Evolutionary conservation across 2,888 invertebrate species (phyloP).

Genomic region (Cremastobaeus sp.): DNA sequence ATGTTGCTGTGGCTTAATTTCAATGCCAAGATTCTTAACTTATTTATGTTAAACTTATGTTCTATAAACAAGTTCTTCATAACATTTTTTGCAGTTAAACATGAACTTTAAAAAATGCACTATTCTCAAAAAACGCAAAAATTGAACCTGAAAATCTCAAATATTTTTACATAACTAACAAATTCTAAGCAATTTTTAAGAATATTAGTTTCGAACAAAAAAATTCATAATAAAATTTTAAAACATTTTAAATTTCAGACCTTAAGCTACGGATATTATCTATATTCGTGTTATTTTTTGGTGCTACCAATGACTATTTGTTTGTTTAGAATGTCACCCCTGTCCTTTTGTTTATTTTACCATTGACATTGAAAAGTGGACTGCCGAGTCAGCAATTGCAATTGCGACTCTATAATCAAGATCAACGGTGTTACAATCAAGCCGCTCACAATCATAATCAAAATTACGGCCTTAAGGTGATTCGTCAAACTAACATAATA

Average conservation of each 20-base stretch:
- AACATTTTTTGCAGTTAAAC: too few relatives aligned
- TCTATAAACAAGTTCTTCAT: too few relatives aligned
- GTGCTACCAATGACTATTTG: conserved; percentile 3
- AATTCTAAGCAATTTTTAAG: too few relatives aligned
- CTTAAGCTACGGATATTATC: neutral
- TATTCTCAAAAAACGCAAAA: too few relatives aligned
- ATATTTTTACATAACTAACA: too few relatives aligned
- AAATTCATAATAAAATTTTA: too few relatives aligned
- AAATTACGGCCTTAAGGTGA: conserved; percentile 18
- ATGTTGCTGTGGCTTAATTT: too few relatives aligned
- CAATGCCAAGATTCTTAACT: too few relatives aligned
- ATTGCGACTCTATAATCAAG: conserved; percentile 36
- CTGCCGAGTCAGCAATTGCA: conserved; percentile 35
- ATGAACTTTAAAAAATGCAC: too few relatives aligned
- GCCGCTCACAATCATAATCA: conserved; percentile 17
- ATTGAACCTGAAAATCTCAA: too few relatives aligned
- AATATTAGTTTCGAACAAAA: too few relatives aligned
- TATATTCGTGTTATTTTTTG: neutral
- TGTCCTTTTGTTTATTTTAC: conserved; percentile 24
- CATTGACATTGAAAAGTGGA: conserved; percentile 45
- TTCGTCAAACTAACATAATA: conserved; percentile 1
- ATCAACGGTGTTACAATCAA: conserved; percentile 25
- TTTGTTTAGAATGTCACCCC: conserved; percentile 23
- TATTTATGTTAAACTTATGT: too few relatives aligned
- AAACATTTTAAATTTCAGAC: neutral